Percentiles rank a stretch among this genome's conserved stretches.
Conservation (phyloP, 2,113 vertebrate genomes). For the Ptyas mucosa region DNA sequence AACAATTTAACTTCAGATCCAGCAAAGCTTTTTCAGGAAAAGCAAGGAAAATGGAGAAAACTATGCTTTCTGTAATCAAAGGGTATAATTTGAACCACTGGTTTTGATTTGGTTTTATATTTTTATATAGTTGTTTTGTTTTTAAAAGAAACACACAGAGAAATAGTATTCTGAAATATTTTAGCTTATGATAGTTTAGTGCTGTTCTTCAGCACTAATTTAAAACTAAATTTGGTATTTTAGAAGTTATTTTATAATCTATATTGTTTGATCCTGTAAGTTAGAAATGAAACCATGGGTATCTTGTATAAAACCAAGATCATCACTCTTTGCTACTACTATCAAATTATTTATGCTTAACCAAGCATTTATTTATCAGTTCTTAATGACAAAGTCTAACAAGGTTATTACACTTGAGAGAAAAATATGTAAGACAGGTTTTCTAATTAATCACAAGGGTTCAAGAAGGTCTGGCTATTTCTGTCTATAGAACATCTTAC, state of each 20-base stretch:
- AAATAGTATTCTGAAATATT: background rate
- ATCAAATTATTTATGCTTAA: conserved; percentile 69
- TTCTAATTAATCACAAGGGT: conserved; percentile 72
- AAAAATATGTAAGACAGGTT: conserved; percentile 68
- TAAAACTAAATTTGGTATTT: conserved; percentile 41
- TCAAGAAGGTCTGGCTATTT: conserved; percentile 65
- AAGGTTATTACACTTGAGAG: conserved; percentile 71
- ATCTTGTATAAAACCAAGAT: conserved; percentile 58
- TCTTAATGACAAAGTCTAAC: conserved; percentile 66
- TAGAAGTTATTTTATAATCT: conserved; percentile 56
- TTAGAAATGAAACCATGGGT: conserved; percentile 57
- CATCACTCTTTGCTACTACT: conserved; percentile 66
- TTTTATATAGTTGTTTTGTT: background rate
- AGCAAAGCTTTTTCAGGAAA: background rate
- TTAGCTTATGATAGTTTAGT: background rate
- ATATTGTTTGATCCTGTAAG: conserved; percentile 63
- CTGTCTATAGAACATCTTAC: conserved; percentile 62
- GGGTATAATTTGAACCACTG: background rate
- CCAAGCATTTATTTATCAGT: conserved; percentile 74
- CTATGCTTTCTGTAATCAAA: background rate
- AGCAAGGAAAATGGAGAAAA: background rate
- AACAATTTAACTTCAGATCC: background rate
- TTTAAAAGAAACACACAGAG: conserved; percentile 17
- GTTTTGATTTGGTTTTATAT: background rate
- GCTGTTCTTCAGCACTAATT: background rate